A percentile compares a stretch with the other conserved stretches of the same genome.
phyloP scores from a whole-genome alignment of 2,888 invertebrate species.

The Nyleta sp. region DNA sequence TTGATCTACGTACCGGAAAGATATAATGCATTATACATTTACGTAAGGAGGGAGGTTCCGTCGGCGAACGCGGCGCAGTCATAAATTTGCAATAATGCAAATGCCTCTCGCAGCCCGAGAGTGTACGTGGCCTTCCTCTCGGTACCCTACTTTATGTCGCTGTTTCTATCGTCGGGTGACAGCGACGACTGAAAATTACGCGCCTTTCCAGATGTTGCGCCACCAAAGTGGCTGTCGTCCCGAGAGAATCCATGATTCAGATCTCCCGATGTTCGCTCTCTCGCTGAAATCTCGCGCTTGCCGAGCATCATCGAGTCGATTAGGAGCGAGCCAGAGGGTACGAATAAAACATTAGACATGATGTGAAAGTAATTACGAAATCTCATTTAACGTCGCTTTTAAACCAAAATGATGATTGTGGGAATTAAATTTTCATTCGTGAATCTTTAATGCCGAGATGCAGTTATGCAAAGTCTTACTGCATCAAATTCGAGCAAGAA shows the following conservation, averaged over 20 bases:
- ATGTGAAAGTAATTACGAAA: constrained; percentile 65
- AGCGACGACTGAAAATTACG: constrained; percentile 68
- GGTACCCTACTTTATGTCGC: constrained; percentile 75
- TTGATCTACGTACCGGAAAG: constrained; percentile 81
- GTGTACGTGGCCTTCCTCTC: constrained; percentile 70
- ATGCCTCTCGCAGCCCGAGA: constrained; percentile 73
- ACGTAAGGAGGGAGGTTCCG: constrained; percentile 70
- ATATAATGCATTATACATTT: constrained; percentile 81
- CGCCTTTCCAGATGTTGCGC: constrained; percentile 67
- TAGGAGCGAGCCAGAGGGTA: constrained; percentile 51
- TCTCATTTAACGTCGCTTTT: constrained; percentile 59
- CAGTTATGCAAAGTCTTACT: constrained; percentile 24
- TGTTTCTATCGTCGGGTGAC: constrained; percentile 66
- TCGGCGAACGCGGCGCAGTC: constrained; percentile 73
- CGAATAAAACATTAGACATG: constrained; percentile 66
- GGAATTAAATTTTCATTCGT: constrained; percentile 55
- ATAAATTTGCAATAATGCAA: constrained; percentile 81
- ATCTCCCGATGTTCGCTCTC: constrained; percentile 56
- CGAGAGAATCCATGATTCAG: constrained; percentile 66
- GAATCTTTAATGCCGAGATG: constrained; percentile 34
- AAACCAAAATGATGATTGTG: constrained; percentile 56
- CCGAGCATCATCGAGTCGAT: constrained; percentile 60
- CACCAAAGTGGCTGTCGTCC: constrained; percentile 67
- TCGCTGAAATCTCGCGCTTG: constrained; percentile 61
- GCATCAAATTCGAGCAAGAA: constrained; percentile 32